Percentiles rank a stretch among this genome's conserved stretches.
Evolutionary conservation across 2,113 vertebrate species (phyloP).

Genomic region (Emydura subglobosa): DNA sequence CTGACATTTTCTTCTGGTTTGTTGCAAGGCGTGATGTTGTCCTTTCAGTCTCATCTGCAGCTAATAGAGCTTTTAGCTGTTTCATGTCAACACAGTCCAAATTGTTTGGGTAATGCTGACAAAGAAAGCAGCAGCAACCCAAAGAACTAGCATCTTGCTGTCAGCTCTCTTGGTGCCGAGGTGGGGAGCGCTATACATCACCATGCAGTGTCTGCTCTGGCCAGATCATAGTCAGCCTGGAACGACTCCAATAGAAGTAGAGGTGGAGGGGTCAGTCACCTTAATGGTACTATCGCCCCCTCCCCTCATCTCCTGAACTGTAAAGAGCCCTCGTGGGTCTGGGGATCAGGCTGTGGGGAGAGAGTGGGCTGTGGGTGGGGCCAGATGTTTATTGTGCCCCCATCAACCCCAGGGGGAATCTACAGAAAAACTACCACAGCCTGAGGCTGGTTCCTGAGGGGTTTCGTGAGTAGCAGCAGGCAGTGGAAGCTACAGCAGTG

Average conservation of each 20-base stretch:
- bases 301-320: neutral
- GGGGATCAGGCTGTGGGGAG: neutral
- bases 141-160: fast-evolving
- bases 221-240: neutral
- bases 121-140: neutral
- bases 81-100: neutral
- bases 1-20: neutral
- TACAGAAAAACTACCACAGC: neutral
- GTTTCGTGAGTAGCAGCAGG: neutral
- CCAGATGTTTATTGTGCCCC: neutral
- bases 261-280: neutral
- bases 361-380: neutral
- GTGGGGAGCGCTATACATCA: fast-evolving
- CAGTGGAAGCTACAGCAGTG: neutral
- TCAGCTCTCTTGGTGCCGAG: fast-evolving
- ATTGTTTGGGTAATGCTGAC: neutral
- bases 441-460: neutral
- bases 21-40: neutral
- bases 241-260: neutral
- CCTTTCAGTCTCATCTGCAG: neutral
- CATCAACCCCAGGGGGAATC: neutral
- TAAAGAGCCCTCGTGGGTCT: neutral
- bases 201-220: neutral
- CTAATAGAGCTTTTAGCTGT: neutral
- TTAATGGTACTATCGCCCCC: neutral